Conservation (phyloP, 37 sponge, comb jelly and placozoan species). For the Chondrilla cf. caribensis region DNA sequence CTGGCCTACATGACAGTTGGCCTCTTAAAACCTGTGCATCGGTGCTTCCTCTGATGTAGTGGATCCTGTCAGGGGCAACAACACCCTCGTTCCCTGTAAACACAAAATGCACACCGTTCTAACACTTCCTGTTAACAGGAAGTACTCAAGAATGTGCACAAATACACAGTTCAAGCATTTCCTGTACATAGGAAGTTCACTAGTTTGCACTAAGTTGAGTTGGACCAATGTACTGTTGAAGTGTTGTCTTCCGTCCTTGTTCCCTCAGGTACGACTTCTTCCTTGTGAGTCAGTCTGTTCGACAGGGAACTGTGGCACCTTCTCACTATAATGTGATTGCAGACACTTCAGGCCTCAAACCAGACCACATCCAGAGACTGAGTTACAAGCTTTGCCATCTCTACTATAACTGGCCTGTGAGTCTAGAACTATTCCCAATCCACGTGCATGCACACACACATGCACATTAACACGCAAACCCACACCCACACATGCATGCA, state of each 20-base stretch:
- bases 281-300: constrained; percentile 91
- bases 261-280: constrained; percentile 92
- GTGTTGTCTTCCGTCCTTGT: not conserved
- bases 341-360: constrained; percentile 77
- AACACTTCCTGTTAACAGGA: no score
- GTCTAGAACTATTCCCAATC: no score
- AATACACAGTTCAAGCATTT: no score
- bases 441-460: no score
- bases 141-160: no score
- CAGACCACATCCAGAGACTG: constrained; percentile 95
- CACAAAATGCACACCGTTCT: no score
- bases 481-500: no score
- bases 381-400: constrained; percentile 95
- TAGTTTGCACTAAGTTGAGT: no score
- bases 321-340: constrained; percentile 95
- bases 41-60: not conserved
- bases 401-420: constrained; percentile 99
- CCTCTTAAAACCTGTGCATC: not conserved
- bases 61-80: constrained; percentile 25
- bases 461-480: no score
- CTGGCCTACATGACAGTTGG: not conserved
- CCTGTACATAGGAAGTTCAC: no score
- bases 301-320: constrained; percentile 95
- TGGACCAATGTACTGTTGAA: not conserved
- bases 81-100: no score